Evolutionary conservation across 2,888 invertebrate genomes (phyloP), one percentile per base, ranked within the genome.

Genomic region (Octodonta nipae): DNA sequence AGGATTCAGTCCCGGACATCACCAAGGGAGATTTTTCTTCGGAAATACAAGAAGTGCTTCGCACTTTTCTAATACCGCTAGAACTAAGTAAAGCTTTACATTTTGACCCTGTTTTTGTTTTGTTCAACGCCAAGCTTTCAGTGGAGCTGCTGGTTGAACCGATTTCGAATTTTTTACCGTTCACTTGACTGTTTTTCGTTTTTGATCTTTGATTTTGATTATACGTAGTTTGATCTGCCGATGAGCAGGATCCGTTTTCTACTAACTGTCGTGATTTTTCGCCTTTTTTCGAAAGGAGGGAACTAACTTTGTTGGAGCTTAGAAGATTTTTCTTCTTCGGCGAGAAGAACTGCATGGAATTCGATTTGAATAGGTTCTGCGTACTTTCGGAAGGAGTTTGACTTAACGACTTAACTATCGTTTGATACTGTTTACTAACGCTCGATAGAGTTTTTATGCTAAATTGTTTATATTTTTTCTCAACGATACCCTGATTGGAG

Each of bases 1-100:
- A 62, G 13, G 80, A 80, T 58, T 80, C 79, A 17, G 78, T 77
- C 8, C 52, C 51, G 8, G 47, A 46, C 28, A 44, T 34, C 29
- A 43, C 26, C 27, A 40, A 27, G 4, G 45, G 41, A 36, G 73
- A 73, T 2, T 68, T 61, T 51, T 75, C 74, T 38, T 70, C 70
- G 42, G 67, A 59, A 31, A 71, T 65, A 17, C 69, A 70, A 16
- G 68, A 68, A 30, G 70, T 68, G 51, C 71, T 71, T 50, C 68
- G 61, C 39, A 70, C 70, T 48, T 70, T 71, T 34, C 71, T 55
- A 42, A 70, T 55, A 35, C 61, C 45, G 45, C 28, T 36, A 34
- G 26, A 26, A 30, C 11, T 15, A 11, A 13, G 11, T 13, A 8
- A 4, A 36, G 42, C 40, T 36, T 42, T 35, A 26, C 35, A 28